These are phyloP conservation scores for Aspidiotus rigidus DNA, from an alignment of 2,888 invertebrate genomes.

Conservation along the genomic window DNA sequence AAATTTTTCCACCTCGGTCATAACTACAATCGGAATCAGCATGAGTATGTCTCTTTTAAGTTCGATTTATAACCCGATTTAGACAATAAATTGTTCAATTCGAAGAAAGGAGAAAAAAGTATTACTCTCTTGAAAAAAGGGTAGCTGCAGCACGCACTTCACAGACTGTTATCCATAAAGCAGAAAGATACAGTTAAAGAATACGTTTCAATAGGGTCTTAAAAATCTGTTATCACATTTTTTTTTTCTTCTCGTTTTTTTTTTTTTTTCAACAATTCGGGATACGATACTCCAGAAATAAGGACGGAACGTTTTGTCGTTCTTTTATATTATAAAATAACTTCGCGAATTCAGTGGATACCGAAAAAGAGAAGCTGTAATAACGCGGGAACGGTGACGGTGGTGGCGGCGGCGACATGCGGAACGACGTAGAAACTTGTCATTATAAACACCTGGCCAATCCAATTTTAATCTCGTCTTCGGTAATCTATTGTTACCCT, in stretches of 20 bases:
- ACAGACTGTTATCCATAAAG: constrained; percentile 10
- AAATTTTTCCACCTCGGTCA: background rate
- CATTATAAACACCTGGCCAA: constrained; percentile 30
- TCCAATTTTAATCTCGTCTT: constrained; percentile 25
- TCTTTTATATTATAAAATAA: background rate
- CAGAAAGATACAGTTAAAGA: constrained; percentile 14
- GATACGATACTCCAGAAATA: too few species aligned
- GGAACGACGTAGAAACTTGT: constrained; percentile 12
- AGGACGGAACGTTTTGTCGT: too few species aligned
- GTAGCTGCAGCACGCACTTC: too few species aligned
- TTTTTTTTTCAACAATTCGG: background rate
- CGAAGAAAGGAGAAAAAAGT: constrained; percentile 12
- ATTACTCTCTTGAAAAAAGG: constrained; percentile 8
- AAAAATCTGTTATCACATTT: constrained; percentile 24
- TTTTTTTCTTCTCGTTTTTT: constrained; percentile 11
- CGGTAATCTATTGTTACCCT: constrained; percentile 11
- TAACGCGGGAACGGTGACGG: background rate
- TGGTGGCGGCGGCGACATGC: background rate
- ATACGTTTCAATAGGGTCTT: constrained; percentile 20
- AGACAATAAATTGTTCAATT: constrained; percentile 18
- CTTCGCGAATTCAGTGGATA: background rate
- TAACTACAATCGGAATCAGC: background rate
- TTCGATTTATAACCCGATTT: constrained; percentile 19
- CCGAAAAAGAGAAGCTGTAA: background rate
- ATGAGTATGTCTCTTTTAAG: background rate